These are phyloP conservation scores for Sinosuthora webbiana DNA, from an alignment of 2,113 vertebrate genomes.

Conservation along the genomic window DNA sequence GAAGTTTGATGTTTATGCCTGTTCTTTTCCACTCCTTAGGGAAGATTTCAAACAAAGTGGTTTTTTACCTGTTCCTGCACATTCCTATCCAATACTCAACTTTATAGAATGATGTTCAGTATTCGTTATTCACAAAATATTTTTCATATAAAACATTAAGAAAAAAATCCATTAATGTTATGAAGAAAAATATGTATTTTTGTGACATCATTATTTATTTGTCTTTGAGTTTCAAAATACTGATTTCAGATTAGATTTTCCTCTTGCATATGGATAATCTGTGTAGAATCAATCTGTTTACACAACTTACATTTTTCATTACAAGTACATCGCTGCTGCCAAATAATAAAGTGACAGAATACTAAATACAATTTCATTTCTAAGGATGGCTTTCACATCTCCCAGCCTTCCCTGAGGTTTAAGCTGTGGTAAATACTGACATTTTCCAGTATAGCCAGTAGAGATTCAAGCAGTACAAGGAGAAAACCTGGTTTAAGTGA, in stretches of 20 bases:
- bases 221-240: neutral
- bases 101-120: neutral
- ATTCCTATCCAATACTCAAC: neutral
- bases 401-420: neutral
- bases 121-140: neutral
- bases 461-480: neutral
- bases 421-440: neutral
- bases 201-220: neutral
- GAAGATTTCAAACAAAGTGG: neutral
- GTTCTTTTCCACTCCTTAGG: neutral
- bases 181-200: neutral
- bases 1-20: neutral
- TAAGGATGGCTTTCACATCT: neutral
- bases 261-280: neutral
- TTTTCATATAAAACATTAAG: neutral
- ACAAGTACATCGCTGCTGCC: neutral
- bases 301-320: neutral
- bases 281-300: neutral
- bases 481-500: neutral
- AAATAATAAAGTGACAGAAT: neutral
- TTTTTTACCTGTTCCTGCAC: neutral
- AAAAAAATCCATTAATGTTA: neutral
- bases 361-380: neutral
- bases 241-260: neutral
- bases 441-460: neutral